Evolutionary conservation across 2,888 invertebrate genomes (phyloP).

Genomic region (Parasteatoda lunata): DNA sequence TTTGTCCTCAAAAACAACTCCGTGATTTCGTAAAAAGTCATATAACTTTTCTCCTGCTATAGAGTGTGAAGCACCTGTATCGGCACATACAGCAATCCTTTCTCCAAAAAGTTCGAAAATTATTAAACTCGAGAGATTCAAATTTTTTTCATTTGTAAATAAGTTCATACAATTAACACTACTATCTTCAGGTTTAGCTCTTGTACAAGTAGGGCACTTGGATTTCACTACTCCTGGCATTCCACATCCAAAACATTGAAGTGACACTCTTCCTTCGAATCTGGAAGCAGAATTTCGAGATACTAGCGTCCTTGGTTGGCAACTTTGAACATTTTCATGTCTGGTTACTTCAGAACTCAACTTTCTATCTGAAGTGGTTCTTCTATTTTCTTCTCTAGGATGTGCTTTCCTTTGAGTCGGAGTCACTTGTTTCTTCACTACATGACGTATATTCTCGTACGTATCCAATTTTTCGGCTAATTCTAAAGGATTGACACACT

Average conservation of each 20-base stretch:
- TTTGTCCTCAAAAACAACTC: not conserved
- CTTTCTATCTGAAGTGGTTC: no score
- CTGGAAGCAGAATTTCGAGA: not conserved
- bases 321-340: not conserved
- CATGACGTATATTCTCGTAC: no score
- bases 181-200: not conserved
- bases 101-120: not conserved
- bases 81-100: constrained; percentile 3
- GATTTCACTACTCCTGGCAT: not conserved
- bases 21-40: not conserved
- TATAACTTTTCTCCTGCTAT: constrained; percentile 4
- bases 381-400: no score
- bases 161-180: not conserved
- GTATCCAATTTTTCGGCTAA: no score
- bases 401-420: no score
- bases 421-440: no score
- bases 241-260: not conserved
- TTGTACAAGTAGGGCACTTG: not conserved
- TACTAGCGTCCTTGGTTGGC: not conserved
- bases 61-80: constrained; percentile 12
- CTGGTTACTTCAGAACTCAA: no score
- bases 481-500: no score
- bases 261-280: not conserved
- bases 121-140: not conserved
- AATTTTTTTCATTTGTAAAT: not conserved